phyloP scores from a whole-genome alignment of 2,113 vertebrate genomes.

The Ictalurus punctatus region DNA sequence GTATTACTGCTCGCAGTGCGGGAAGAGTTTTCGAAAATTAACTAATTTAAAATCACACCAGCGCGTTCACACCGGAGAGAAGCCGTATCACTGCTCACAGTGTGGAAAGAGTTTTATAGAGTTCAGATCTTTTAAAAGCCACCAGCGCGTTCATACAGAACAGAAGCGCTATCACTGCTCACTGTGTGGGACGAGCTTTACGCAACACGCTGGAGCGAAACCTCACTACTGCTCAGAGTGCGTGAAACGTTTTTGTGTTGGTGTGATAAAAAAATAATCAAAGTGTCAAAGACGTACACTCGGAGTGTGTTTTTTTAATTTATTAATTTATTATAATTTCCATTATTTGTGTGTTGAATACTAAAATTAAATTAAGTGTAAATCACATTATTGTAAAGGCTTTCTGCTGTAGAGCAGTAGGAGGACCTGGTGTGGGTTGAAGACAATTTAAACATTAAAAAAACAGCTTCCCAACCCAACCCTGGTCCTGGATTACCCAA shows the following conservation, averaged over 20 bases:
- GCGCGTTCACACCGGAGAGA: neutral
- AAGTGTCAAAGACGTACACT: neutral
- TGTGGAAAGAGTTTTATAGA: neutral
- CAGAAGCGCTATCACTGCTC: neutral
- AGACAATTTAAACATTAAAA: neutral
- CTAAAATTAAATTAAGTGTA: neutral
- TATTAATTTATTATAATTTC: neutral
- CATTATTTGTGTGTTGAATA: neutral
- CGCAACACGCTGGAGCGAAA: neutral
- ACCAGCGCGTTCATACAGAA: neutral
- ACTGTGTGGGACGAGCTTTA: conserved; percentile 2
- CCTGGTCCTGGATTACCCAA: neutral
- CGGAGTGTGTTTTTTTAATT: neutral
- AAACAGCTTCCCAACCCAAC: neutral
- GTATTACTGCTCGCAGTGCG: neutral
- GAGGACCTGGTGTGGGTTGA: neutral
- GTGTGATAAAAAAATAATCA: neutral
- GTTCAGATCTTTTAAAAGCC: neutral
- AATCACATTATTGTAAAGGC: neutral
- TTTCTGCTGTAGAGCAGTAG: neutral
- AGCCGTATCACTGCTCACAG: neutral
- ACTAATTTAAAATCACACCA: neutral
- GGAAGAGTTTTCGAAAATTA: neutral
- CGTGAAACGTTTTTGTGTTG: conserved; percentile 8
- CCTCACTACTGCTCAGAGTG: conserved; percentile 6